Evolutionary conservation across 2,113 vertebrate genomes (phyloP), one percentile per base, ranked within the genome.

Genomic region (Daphoenositta chrysoptera): DNA sequence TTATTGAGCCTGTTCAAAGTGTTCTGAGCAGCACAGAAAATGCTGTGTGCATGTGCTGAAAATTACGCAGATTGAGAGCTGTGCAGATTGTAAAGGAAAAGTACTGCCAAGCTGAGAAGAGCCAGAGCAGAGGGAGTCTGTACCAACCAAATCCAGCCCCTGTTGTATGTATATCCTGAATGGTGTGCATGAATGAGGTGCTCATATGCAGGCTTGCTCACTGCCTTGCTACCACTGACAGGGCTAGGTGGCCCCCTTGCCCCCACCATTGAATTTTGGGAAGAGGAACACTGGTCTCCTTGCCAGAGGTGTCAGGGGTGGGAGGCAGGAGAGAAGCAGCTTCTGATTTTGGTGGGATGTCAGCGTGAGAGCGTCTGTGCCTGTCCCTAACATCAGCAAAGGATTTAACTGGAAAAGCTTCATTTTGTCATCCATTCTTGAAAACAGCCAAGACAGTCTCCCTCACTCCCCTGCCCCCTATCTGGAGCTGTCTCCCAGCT

Each of bases 1-100:
- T 93, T 83, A 92, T 27, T 83, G 56, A 90, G 47, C 31, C 27
- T 60, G 79, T 94, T 94, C 79, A 94, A 90, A 95, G 76, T 1
- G 18, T 81, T 86, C 88, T 89, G 79, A 4, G 5, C 78, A 94
- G 79, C 71, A 86, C 23, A 78, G 68, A 94, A 86, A 90, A 89
- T 35, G 26, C 50, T 69, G 35, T 31, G 26, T 83, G 68, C 58
- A 13, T 58, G 56, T 70, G 56, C 72, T 95, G 80, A 78, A 94
- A 91, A 90, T 86, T 51, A 78, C 8, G 2, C 0, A 4, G 83
- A 72, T 69, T 2, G 42, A 82, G 71, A 0, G 1, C 21, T 53
- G n/a, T 35, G 57, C 37, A 80, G 65, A 44, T 40, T 87, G 56
- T 40, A 68, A 75, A 78, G 58, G 75, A 57, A 66, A 90, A 90